phyloP scores from a whole-genome alignment of 2,113 vertebrate genomes.

The Lota lota region DNA sequence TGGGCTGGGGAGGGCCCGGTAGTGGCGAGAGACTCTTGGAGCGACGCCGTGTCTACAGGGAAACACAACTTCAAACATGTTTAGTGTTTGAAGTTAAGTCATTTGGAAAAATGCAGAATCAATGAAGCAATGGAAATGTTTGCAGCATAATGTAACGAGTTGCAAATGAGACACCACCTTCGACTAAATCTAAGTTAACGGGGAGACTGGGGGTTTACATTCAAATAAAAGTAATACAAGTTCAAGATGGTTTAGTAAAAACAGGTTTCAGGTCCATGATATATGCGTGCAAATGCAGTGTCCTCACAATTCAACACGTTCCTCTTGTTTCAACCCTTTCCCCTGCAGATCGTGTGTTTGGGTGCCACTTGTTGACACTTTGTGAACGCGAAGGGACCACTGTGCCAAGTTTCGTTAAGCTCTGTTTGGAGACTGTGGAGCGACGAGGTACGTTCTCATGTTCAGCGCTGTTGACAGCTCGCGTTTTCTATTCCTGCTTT shows the following conservation, averaged over 20 bases:
- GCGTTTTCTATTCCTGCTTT: neutral
- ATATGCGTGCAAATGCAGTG: too few species aligned
- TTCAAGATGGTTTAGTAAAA: neutral
- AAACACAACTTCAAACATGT: neutral
- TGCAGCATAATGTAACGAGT: constrained; percentile 49
- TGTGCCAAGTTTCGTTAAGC: constrained; percentile 83
- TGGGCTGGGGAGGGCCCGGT: neutral
- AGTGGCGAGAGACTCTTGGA: neutral
- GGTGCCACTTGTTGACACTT: constrained; percentile 82
- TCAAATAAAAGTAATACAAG: neutral
- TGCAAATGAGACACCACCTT: constrained; percentile 67
- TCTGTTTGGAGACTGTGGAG: constrained; percentile 85
- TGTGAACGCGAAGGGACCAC: constrained; percentile 85
- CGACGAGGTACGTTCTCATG: constrained; percentile 76
- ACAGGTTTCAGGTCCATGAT: too few species aligned
- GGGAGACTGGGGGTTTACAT: constrained; percentile 55
- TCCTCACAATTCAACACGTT: neutral
- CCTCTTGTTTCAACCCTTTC: neutral
- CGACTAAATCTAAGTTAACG: constrained; percentile 34
- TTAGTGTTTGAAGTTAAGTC: neutral
- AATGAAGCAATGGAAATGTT: constrained; percentile 19
- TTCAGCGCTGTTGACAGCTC: too few species aligned
- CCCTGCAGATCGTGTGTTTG: constrained; percentile 88
- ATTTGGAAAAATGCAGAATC: constrained; percentile 3
- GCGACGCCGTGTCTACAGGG: neutral